Percentiles rank a stretch among this genome's conserved stretches.
These are phyloP conservation scores for Eucera pruinosa DNA, from an alignment of 2,888 invertebrate genomes.

Conservation along the genomic window DNA sequence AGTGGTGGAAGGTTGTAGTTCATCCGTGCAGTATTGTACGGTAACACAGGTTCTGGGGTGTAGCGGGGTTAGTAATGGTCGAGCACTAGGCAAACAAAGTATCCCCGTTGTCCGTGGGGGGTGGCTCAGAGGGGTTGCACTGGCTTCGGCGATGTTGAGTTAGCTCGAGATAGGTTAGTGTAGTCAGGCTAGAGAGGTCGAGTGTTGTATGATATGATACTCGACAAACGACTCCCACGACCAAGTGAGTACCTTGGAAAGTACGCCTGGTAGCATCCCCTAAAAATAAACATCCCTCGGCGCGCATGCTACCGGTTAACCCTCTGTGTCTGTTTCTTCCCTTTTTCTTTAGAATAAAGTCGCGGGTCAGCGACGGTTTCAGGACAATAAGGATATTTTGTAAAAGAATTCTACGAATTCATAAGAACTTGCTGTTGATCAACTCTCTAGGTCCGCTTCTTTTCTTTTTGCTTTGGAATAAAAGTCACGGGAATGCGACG, in stretches of 20 bases:
- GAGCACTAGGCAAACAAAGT: slow-evolving; percentile 78
- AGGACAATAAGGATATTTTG: too few species aligned
- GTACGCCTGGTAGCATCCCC: slow-evolving; percentile 60
- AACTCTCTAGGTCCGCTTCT: too few species aligned
- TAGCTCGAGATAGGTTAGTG: slow-evolving; percentile 72
- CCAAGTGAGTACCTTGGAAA: slow-evolving; percentile 68
- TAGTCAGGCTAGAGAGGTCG: slow-evolving; percentile 71
- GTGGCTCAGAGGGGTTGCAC: slow-evolving; percentile 56
- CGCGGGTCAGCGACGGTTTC: too few species aligned
- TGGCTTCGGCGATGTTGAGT: slow-evolving; percentile 68
- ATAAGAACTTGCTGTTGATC: too few species aligned
- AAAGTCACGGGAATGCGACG: not conserved
- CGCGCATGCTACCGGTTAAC: not conserved
- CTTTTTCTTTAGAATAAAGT: too few species aligned
- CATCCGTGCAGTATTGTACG: slow-evolving; percentile 61
- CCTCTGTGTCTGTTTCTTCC: not conserved
- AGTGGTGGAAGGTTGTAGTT: slow-evolving; percentile 47
- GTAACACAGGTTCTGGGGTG: slow-evolving; percentile 65
- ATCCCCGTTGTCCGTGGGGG: slow-evolving; percentile 68
- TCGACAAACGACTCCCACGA: slow-evolving; percentile 72
- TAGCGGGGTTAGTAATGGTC: slow-evolving; percentile 74
- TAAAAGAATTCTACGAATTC: too few species aligned
- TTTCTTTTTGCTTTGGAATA: too few species aligned
- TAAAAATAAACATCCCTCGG: slow-evolving; percentile 71
- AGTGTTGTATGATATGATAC: slow-evolving; percentile 79